Conservation (phyloP, 2,113 vertebrate genomes). For the Hippocampus comes region DNA sequence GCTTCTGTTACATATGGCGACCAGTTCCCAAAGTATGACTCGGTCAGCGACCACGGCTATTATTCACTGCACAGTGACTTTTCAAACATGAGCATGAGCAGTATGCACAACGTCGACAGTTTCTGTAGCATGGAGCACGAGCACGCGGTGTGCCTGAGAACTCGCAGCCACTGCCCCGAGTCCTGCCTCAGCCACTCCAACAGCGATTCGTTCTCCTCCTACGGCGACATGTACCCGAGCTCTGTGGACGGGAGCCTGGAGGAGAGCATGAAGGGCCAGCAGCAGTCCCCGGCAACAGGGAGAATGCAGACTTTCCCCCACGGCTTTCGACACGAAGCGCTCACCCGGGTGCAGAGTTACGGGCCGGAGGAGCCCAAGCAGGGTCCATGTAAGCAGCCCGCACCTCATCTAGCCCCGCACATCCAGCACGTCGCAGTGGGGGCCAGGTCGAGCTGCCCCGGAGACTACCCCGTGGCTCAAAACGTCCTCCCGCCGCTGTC, state of each 20-base stretch:
- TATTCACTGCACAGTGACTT: conserved; percentile 96
- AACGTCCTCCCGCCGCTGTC: conserved; percentile 77
- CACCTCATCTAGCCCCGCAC: conserved; percentile 83
- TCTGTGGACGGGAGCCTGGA: conserved; percentile 86
- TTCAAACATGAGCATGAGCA: conserved; percentile 89
- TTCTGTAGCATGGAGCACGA: conserved; percentile 91
- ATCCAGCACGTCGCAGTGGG: conserved; percentile 82
- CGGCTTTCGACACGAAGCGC: conserved; percentile 89
- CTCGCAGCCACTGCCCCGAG: conserved; percentile 85
- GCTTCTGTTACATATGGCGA: conserved; percentile 87
- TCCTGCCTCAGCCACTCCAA: conserved; percentile 90
- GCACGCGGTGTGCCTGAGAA: conserved; percentile 81
- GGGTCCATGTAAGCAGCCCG: conserved; percentile 80
- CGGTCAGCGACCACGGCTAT: conserved; percentile 90
- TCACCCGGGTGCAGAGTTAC: conserved; percentile 89
- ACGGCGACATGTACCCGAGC: conserved; percentile 88
- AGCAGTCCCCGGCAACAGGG: conserved; percentile 78
- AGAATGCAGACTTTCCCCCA: conserved; percentile 88
- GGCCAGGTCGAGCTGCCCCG: conserved; percentile 88
- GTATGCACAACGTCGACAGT: conserved; percentile 85
- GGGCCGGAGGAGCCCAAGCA: conserved; percentile 92
- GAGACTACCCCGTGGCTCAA: conserved; percentile 86
- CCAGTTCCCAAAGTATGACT: conserved; percentile 93
- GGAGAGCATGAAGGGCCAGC: conserved; percentile 81
- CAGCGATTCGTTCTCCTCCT: conserved; percentile 92